Conservation (phyloP, 1,140 invertebrate genomes). For the Hestina assimilis region DNA sequence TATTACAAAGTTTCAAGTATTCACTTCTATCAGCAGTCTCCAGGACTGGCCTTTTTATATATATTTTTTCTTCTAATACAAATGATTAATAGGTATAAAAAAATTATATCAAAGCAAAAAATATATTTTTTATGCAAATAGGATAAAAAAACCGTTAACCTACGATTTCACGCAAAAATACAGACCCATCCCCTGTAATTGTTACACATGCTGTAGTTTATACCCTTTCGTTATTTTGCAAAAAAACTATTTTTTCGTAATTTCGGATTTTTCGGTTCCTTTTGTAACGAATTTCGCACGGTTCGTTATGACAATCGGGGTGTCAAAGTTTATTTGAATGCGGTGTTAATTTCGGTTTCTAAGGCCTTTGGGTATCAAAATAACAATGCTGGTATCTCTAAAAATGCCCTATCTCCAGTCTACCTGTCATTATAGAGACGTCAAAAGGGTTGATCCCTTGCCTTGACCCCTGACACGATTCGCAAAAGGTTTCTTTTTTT, state of each 20-base stretch:
- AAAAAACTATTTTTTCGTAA: conserved; percentile 35
- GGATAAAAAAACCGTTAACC: conserved; percentile 27
- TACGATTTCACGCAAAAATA: conserved; percentile 13
- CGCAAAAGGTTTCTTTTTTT: conserved; percentile 48
- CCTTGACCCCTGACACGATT: conserved; percentile 60
- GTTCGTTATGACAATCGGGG: conserved; percentile 55
- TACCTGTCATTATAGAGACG: conserved; percentile 55
- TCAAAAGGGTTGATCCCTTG: conserved; percentile 60
- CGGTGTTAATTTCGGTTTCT: conserved; percentile 63
- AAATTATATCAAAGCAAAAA: background rate
- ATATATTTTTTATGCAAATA: conserved; percentile 7
- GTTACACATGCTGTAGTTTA: conserved; percentile 36
- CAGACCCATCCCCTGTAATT: conserved; percentile 36
- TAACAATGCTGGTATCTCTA: conserved; percentile 47
- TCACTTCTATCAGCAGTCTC: too few relatives aligned
- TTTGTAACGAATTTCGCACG: conserved; percentile 71
- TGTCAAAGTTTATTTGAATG: conserved; percentile 65
- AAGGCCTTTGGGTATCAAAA: conserved; percentile 57
- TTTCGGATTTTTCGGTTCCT: conserved; percentile 29
- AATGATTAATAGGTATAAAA: background rate
- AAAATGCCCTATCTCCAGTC: conserved; percentile 37
- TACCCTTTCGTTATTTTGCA: conserved; percentile 51
- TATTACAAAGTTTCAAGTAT: too few relatives aligned
- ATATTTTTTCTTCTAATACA: background rate
- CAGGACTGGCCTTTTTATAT: too few relatives aligned